phyloP scores from a whole-genome alignment of 30 jellyfish, hydroid and myxozoan species.

The Chrysaora quinquecirrha region DNA sequence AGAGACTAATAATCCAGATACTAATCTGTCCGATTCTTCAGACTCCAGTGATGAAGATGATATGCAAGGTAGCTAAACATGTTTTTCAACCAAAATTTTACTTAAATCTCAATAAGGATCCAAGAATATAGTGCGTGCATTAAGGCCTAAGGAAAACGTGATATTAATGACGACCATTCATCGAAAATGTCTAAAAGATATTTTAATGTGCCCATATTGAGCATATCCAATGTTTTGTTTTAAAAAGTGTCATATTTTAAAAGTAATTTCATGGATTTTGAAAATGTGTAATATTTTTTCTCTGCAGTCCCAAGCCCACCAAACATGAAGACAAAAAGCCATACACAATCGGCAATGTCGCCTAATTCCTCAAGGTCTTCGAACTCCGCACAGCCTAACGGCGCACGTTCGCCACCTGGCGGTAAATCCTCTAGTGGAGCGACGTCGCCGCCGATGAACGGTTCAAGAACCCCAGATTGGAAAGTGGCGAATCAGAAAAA shows the following conservation, averaged over 20 bases:
- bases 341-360: conserved; percentile 22
- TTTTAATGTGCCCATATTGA: no score
- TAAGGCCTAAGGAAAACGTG: no score
- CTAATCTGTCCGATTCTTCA: conserved; percentile 78
- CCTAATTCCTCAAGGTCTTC: conserved; percentile 63
- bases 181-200: no score
- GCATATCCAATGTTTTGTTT: no score
- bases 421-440: conserved; percentile 52
- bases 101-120: no score
- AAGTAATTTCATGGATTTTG: no score
- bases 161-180: no score
- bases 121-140: no score
- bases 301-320: conserved; percentile 42
- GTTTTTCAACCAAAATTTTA: no score
- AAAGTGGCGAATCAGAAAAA: conserved; percentile 89
- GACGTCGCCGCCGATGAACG: conserved; percentile 61
- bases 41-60: conserved; percentile 82
- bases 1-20: conserved; percentile 62
- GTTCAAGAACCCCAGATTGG: conserved; percentile 83
- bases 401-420: conserved; percentile 46
- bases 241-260: no score
- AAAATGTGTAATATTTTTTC: no score
- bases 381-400: conserved; percentile 45
- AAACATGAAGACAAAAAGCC: conserved; percentile 9
- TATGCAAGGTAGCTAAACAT: conserved; percentile 57